These are phyloP conservation scores for Dicerorhinus sumatrensis DNA, from an alignment of 2,113 vertebrate genomes.

Conservation along the genomic window DNA sequence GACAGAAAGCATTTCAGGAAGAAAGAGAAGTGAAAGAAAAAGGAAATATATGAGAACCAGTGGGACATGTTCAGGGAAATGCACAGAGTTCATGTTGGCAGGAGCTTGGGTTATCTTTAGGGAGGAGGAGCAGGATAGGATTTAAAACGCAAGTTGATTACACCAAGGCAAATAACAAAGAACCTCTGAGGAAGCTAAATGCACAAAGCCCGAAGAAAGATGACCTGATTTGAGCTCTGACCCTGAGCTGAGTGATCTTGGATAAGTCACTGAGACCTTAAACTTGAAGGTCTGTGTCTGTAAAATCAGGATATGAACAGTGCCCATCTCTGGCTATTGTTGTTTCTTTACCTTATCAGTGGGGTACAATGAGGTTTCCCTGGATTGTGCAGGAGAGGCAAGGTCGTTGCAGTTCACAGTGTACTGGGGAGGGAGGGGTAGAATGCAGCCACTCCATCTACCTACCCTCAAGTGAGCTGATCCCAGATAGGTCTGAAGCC, in stretches of 20 bases:
- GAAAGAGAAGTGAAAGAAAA: neutral
- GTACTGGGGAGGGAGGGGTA: neutral
- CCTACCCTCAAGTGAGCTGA: neutral
- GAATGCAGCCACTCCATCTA: neutral
- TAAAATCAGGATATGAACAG: neutral
- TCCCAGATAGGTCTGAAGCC: neutral
- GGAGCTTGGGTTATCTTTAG: neutral
- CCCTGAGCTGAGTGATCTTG: neutral
- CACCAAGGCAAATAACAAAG: neutral
- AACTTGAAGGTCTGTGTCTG: neutral
- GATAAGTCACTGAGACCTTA: neutral
- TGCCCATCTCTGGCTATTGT: neutral
- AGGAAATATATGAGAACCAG: neutral
- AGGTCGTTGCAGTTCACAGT: neutral
- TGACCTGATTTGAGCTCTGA: neutral
- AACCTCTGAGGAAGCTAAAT: neutral
- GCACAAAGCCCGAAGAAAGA: neutral
- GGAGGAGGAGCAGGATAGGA: neutral
- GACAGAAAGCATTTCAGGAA: neutral
- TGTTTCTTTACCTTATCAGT: neutral
- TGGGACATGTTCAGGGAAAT: neutral
- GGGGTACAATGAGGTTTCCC: neutral
- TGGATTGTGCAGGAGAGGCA: neutral
- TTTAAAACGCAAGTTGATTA: neutral
- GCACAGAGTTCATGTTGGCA: rapidly evolving